Percentiles rank a stretch among this genome's conserved stretches.
Evolutionary conservation across 2,113 vertebrate species (phyloP).

Genomic region (Hypomesus transpacificus): DNA sequence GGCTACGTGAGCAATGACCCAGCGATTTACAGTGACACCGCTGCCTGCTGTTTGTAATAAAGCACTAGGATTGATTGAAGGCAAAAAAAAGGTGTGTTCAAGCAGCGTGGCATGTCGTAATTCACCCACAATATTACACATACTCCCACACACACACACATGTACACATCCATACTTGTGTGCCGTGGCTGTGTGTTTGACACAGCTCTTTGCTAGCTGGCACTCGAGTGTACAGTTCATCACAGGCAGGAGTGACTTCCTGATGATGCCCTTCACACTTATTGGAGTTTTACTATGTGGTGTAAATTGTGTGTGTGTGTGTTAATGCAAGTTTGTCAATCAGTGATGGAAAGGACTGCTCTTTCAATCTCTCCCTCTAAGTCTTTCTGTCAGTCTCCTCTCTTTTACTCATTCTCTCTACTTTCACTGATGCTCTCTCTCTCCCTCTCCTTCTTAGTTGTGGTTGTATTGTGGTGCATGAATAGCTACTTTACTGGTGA

Average conservation of each 20-base stretch:
- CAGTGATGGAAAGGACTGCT: neutral
- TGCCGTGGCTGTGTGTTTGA: conserved; percentile 13
- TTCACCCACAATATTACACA: neutral
- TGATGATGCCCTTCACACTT: conserved; percentile 48
- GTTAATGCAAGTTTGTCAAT: neutral
- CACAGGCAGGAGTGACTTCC: conserved; percentile 30
- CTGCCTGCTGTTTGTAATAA: conserved; percentile 49
- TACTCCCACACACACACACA: conserved; percentile 8
- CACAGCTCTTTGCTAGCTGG: conserved; percentile 26
- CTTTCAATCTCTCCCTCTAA: neutral
- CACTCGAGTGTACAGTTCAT: conserved; percentile 35
- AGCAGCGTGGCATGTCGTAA: conserved; percentile 40
- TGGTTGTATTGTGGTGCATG: neutral
- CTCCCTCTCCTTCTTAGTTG: neutral
- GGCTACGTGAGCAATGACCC: conserved; percentile 42
- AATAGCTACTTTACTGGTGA: neutral
- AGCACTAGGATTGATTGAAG: conserved; percentile 42
- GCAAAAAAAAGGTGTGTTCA: conserved; percentile 40
- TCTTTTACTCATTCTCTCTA: neutral
- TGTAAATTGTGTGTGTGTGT: conserved; percentile 28
- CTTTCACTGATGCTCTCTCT: conserved; percentile 1
- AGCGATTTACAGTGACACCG: conserved; percentile 51
- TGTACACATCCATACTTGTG: neutral
- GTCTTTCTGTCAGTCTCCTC: neutral
- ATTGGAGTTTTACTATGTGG: conserved; percentile 49